Evolutionary conservation across 2,888 invertebrate species (phyloP), one percentile per base, ranked within the genome.

Genomic region (Diplolepis rosae): DNA sequence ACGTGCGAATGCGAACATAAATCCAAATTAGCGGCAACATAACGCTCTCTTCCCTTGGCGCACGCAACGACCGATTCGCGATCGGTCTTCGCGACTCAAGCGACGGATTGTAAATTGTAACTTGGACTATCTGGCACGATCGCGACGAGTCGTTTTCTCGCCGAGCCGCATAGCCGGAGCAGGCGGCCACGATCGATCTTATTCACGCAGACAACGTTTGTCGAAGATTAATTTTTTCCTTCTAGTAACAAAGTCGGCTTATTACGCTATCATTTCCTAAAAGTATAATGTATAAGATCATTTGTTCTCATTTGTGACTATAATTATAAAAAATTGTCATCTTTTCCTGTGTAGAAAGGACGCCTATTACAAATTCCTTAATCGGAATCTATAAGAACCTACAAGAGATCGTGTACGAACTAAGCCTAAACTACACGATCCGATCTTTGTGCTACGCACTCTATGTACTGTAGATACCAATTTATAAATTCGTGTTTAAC

Each of bases 1-100:
- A 86, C 86, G 83, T 83, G 80, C 85, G 80, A 87, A 86, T 83
- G 82, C 81, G 84, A 87, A 86, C 87, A 88, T 88, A 88, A 88
- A 88, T 88, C 85, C 87, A 88, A 88, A 88, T 88, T 87, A 88
- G 87, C 85, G 84, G 80, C 78, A 80, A 81, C 78, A 79, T 81
- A 84, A 80, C 82, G 81, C 78, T 77, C 75, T 72, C 74, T 74
- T 69, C 72, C 35, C 65, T 32, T 71, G 71, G 73, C 75, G 79
- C 81, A 79, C 76, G 77, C 70, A 61, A 52, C 65, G 18, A 22
- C 45, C 52, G 35, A 35, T 61, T 61, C 61, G 35, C 35, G 24
- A 61, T 61, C 39, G 61, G 24, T 61, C 61, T 56, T 56, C 54
- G 54, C 54, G 54, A 22, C 22, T 61, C 61, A 32, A 45, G 13